phyloP scores from a whole-genome alignment of 2,113 vertebrate genomes.

The Lepisosteus osseus region DNA sequence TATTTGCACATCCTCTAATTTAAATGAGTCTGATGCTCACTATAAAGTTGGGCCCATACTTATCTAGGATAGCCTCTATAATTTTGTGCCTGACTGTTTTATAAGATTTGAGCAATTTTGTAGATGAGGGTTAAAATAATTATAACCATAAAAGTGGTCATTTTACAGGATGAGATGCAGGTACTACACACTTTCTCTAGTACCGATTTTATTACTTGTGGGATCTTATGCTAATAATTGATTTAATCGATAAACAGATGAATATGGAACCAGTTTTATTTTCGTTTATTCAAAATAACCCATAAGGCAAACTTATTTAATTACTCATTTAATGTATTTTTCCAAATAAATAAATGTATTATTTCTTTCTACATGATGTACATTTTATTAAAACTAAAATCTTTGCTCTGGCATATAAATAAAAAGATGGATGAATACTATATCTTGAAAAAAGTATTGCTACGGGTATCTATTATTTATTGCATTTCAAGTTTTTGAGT shows the following conservation, averaged over 20 bases:
- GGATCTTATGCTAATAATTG: too few relatives aligned
- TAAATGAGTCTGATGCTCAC: conserved; percentile 1
- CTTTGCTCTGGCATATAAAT: too few relatives aligned
- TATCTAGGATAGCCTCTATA: not conserved
- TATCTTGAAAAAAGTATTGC: not conserved
- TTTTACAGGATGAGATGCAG: not conserved
- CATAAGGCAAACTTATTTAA: too few relatives aligned
- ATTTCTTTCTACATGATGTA: too few relatives aligned
- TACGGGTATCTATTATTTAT: not conserved
- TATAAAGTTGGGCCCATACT: not conserved
- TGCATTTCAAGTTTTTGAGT: not conserved
- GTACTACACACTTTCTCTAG: not conserved
- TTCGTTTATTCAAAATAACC: too few relatives aligned
- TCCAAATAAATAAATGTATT: too few relatives aligned
- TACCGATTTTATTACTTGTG: too few relatives aligned
- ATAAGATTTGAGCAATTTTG: not conserved
- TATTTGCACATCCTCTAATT: conserved; percentile 46
- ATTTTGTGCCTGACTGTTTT: not conserved
- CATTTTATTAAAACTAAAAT: too few relatives aligned
- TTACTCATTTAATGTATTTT: too few relatives aligned
- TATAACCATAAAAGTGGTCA: not conserved
- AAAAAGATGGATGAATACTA: too few relatives aligned
- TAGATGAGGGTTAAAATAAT: not conserved
- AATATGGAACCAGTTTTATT: too few relatives aligned
- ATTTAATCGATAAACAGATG: too few relatives aligned